phyloP scores from a whole-genome alignment of 2,113 vertebrate genomes.

The Solenodon paradoxus region DNA sequence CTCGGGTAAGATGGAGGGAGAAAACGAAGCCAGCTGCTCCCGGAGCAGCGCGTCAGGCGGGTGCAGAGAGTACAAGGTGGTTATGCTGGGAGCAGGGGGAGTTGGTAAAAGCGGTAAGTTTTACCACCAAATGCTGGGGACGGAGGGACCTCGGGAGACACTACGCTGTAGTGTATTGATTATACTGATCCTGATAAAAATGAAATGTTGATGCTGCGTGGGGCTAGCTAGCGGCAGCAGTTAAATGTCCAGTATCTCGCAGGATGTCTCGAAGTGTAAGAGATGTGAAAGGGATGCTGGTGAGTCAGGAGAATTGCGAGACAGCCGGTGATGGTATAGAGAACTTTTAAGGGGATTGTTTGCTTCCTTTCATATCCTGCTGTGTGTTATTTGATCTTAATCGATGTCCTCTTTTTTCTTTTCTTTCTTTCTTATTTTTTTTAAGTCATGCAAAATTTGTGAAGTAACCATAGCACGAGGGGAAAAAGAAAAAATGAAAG shows the following conservation, averaged over 20 bases:
- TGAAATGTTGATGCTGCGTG: neutral
- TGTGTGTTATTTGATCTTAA: neutral
- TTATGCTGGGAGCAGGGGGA: slow-evolving; percentile 85
- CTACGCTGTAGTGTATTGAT: neutral
- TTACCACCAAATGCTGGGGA: slow-evolving; percentile 33
- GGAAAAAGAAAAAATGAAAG: no score
- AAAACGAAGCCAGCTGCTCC: slow-evolving; percentile 76
- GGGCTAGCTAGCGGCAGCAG: neutral
- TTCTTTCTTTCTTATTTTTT: neutral
- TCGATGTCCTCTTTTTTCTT: no score
- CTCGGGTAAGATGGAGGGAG: slow-evolving; percentile 80
- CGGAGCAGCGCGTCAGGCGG: slow-evolving; percentile 71
- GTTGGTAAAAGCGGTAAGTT: slow-evolving; percentile 86
- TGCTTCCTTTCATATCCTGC: neutral
- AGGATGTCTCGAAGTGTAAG: slow-evolving; percentile 33
- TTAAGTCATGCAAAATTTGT: neutral
- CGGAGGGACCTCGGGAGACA: neutral
- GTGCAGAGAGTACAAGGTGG: slow-evolving; percentile 84
- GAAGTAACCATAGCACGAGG: neutral
- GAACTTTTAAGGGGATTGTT: slow-evolving; percentile 29
- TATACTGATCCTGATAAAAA: neutral
- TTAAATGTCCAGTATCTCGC: neutral
- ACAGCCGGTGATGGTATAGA: neutral
- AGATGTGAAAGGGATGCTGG: neutral
- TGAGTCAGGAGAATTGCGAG: slow-evolving; percentile 71